Base-by-base conservation (phyloP, 37 sponge, comb jelly and placozoan species). In the Amphimedon queenslandica region DNA sequence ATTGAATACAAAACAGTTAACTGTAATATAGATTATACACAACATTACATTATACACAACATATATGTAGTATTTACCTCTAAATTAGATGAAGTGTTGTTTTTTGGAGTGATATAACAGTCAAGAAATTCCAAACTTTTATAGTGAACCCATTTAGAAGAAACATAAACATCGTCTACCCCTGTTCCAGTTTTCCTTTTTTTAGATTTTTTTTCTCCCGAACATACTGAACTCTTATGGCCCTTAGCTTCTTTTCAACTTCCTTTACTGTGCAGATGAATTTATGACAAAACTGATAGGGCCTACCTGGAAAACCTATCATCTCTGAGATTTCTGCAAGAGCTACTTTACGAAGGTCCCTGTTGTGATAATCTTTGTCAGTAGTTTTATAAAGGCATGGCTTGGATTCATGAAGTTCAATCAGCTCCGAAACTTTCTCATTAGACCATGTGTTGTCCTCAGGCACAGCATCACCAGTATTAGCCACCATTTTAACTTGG, bases 341-440 rank as follows among this genome's bases (percentile, higher is more conserved):
- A 60, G 61, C 61, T 60, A n/a, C 21, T 13, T n/a, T 60, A 13
- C 61, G 8, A 5, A 60, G 28, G 28, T 60, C 28, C 28, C 61
- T 60, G 21, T 60, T 60, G 27, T 47, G 53, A 47, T 47, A 47
- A 13, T 47, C 53, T n/a, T 60, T n/a, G 61, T n/a, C 5, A n/a
- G 23, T 60, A 25, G 61, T 60, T 25, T 60, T n/a, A n/a, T 60
- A 60, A 5, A 60, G 27, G 61, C 61, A 60, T 6, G 61, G 61
- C 28, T n/a, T 60, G 5, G 8, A 13, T n/a, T 60, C 61, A n/a
- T 25, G 21, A 11, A 60, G 61, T 5, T 11, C 21, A n/a, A 60
- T 60, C 21, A 60, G 61, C 28, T 25, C 21, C 13, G 27, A 13
- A 6, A 60, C 23, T 60, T n/a, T 60, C 28, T 60, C 61, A 25